Conservation (phyloP, 2,888 invertebrate genomes). For the Portevinia maculata region DNA sequence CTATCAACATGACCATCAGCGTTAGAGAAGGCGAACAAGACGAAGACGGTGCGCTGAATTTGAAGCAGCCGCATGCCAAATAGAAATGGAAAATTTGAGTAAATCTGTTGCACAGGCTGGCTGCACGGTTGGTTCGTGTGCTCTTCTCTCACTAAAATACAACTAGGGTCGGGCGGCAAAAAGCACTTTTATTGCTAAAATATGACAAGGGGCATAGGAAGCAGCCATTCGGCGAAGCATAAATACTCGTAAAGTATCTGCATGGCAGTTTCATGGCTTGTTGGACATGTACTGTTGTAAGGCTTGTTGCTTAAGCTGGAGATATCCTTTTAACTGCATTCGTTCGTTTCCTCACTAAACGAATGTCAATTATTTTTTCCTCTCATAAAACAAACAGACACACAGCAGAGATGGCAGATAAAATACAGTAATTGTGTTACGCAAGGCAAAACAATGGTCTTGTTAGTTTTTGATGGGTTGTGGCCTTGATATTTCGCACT, state of each 20-base stretch:
- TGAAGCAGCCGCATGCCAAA: conserved; percentile 17
- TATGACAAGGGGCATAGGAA: conserved; percentile 68
- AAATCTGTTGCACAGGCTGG: conserved; percentile 34
- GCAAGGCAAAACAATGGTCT: conserved; percentile 72
- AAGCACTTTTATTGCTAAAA: conserved; percentile 69
- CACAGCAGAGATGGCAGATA: conserved; percentile 56
- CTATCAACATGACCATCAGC: conserved; percentile 41
- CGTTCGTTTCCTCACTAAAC: conserved; percentile 51
- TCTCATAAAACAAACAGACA: conserved; percentile 26
- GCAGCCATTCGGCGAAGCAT: conserved; percentile 51
- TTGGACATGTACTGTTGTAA: conserved; percentile 59
- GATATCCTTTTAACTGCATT: conserved; percentile 58
- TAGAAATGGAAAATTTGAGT: conserved; percentile 48
- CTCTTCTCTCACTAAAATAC: conserved; percentile 15
- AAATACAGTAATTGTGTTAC: conserved; percentile 65
- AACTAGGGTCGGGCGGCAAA: conserved; percentile 43
- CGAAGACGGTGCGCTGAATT: neutral
- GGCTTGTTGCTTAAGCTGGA: conserved; percentile 20
- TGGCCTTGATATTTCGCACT: conserved; percentile 61
- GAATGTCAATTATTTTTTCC: conserved; percentile 71
- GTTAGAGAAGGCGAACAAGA: conserved; percentile 3
- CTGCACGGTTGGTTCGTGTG: neutral
- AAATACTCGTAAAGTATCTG: conserved; percentile 68
- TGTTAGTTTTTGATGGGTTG: conserved; percentile 70
- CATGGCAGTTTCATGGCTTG: conserved; percentile 67